Base-by-base conservation (phyloP, 1,140 invertebrate genomes). In the Micrasema minimum region DNA sequence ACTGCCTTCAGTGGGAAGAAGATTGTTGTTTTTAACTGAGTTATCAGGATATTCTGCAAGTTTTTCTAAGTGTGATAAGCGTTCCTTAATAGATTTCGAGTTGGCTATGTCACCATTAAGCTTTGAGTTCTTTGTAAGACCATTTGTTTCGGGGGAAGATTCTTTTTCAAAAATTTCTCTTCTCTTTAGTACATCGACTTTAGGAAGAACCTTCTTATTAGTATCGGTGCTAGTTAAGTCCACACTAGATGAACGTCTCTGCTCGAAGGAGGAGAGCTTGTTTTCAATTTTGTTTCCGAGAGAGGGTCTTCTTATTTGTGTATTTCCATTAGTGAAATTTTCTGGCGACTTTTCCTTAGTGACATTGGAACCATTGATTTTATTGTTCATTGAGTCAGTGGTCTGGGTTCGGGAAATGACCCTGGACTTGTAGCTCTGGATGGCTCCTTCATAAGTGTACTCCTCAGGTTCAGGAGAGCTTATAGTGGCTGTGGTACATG, bases 371-470 rank as follows among this genome's bases (percentile, higher is more conserved):
- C 76, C 78, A 23, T 78, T 81, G 2, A 62, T 41, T 22, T 76
- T 72, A 76, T 71, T 81, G 69, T 65, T 80, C 73, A 69, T 79
- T 82, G 78, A 85, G 83, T 43, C 83, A 75, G 46, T 81, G 79
- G 71, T 77, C 81, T 73, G 81, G 81, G 77, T 84, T 82, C 62
- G 82, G 69, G 79, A 83, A 61, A 84, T 85, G 57, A 90, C 92
- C 77, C 88, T 88, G 68, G 88, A 92, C 66, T 93, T 91, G 78
- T 95, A 94, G 69, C 90, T 90, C 76, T 93, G 91, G 71, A 94
- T 94, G 68, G 93, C 93, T 72, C 92, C 89, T 79, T 95, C 93
- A 79, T 93, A 95, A 0, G 92, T 94, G 80, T 94, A 95, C 78
- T 94, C 92, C 72, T 91, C 89, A 2, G 87, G 85, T 75, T 89